These are phyloP conservation scores for Anguilla pacifica DNA, from an alignment of 2,797 vertebrate genomes.

Conservation along the genomic window DNA sequence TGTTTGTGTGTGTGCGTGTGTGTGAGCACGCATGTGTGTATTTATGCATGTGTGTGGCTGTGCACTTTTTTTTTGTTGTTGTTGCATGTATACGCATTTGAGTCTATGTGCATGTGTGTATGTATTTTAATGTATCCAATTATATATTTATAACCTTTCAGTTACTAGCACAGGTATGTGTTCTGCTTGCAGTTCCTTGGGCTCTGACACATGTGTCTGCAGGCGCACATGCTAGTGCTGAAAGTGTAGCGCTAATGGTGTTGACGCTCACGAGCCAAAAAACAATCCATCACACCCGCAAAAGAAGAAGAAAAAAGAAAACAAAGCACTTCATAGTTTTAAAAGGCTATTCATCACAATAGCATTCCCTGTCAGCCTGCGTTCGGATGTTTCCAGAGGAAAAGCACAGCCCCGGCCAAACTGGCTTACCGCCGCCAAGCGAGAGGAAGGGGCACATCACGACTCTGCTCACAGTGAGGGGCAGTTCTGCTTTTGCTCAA, in stretches of 20 bases:
- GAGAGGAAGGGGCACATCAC: constrained; percentile 66
- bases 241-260: constrained; percentile 64
- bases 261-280: constrained; percentile 65
- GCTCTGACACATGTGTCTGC: constrained; percentile 58
- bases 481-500: not conserved
- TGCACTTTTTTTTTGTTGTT: not conserved
- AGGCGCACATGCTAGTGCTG: constrained; percentile 50
- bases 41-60: constrained; percentile 10
- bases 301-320: constrained; percentile 48
- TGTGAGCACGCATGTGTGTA: constrained; percentile 15
- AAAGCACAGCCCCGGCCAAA: constrained; percentile 63
- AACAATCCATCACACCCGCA: constrained; percentile 64
- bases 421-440: constrained; percentile 58
- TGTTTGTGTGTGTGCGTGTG: constrained; percentile 18
- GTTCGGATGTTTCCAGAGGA: constrained; percentile 62
- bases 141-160: not conserved
- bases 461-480: constrained; percentile 45
- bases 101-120: constrained; percentile 8
- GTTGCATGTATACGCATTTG: not conserved
- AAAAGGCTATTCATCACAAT: constrained; percentile 77
- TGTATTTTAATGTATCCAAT: constrained; percentile 28
- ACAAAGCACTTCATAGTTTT: constrained; percentile 73
- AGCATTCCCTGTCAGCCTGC: constrained; percentile 68
- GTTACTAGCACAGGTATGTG: constrained; percentile 62
- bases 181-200: constrained; percentile 57